Conservation (phyloP, 2,797 vertebrate genomes). For the Sebastes goodei region DNA sequence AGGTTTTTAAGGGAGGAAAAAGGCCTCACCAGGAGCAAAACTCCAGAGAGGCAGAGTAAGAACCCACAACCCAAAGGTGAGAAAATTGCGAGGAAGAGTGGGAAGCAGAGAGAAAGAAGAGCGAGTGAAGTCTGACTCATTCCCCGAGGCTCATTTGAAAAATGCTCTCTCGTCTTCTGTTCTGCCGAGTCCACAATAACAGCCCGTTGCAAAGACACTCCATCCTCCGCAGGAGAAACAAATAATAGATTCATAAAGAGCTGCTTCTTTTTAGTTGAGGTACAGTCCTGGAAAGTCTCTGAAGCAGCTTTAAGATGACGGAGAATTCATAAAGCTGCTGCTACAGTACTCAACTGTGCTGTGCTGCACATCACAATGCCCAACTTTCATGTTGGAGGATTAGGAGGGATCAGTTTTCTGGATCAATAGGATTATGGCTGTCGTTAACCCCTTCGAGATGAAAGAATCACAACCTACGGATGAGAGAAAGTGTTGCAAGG, state of each 20-base stretch:
- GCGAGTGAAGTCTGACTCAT: constrained; percentile 49
- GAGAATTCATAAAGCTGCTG: constrained; percentile 20
- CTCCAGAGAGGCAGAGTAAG: constrained; percentile 27
- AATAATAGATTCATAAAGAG: constrained; percentile 36
- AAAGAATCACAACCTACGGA: constrained; percentile 22
- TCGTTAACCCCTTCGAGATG: constrained; percentile 46
- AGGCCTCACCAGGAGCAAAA: constrained; percentile 20
- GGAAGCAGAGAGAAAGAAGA: constrained; percentile 39
- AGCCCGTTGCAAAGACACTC: background rate
- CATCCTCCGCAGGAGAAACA: constrained; percentile 22
- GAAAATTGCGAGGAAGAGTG: constrained; percentile 29
- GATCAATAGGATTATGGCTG: constrained; percentile 70
- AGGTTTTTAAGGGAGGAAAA: constrained; percentile 25
- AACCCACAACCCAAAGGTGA: constrained; percentile 40
- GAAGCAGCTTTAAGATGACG: constrained; percentile 23
- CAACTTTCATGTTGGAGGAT: constrained; percentile 61
- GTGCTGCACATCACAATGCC: constrained; percentile 17
- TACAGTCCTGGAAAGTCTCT: background rate
- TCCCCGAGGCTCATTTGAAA: constrained; percentile 55
- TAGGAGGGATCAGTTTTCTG: constrained; percentile 58
- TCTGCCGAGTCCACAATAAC: constrained; percentile 44
- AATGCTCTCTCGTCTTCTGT: constrained; percentile 52
- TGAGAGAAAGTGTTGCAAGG: background rate
- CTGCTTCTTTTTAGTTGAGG: background rate
- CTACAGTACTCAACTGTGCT: background rate